Evolutionary conservation across 2,888 invertebrate genomes (phyloP), one percentile per base, ranked within the genome.

Genomic region (Augiades crinisus): DNA sequence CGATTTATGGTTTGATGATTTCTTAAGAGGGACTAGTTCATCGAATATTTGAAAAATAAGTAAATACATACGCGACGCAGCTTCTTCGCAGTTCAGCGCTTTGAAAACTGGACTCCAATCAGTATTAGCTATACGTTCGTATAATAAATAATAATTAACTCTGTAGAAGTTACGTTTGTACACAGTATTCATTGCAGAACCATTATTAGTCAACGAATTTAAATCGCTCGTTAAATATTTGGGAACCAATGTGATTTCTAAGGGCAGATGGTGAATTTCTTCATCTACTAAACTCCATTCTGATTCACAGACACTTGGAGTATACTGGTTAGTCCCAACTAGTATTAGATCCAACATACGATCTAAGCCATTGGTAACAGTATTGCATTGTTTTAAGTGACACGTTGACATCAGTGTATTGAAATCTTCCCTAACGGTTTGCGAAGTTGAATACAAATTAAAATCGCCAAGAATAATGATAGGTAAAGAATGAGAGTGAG

Each of bases 381-480:
- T 37, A 21, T 37, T 37, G 10, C 37, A 37, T 21, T 19, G 37
- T 33, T n/a, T n/a, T n/a, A n/a, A 33, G 5, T 33, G 12, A 33
- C 14, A 13, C 3, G 13, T 13, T 33, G 33, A 2, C 13, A 33
- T 5, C 4, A 33, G 14, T 33, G 14, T n/a, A 13, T 33, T 14
- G n/a, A 33, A 33, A 33, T 33, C 13, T 1, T 33, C 33, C 14
- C 33, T 13, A 13, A 33, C 33, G 6, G 13, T 14, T 12, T 37
- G 17, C 12, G 19, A 21, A 10, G 10, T 5, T 5, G 37, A 37
- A 16, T 21, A 37, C 10, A 37, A 21, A 10, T 37, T 37, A 19
- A 37, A 37, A 10, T 37, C 37, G 10, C 37, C 37, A 7, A 37
- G 10, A 19, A 37, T 12, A 19, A n/a, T n/a, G n/a, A 37, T 37